phyloP scores from a whole-genome alignment of 2,888 invertebrate species.

The Mesopsocus fuscifrons region DNA sequence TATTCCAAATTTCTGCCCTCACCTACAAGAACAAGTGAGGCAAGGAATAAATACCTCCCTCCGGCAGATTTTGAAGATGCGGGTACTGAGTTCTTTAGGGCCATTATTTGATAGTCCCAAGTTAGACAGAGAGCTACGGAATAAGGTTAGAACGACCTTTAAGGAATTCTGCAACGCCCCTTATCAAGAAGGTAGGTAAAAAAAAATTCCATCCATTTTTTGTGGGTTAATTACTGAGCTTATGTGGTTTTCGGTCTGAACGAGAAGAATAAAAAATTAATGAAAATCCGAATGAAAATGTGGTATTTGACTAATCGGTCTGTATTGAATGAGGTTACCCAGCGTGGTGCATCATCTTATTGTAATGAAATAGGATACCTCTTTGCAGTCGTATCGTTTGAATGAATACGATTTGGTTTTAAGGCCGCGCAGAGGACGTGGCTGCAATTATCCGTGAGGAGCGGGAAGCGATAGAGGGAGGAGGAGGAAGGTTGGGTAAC shows the following conservation, averaged over 20 bases:
- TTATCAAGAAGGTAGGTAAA: constrained; percentile 25
- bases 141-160: constrained; percentile 76
- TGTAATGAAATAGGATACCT: too few species aligned
- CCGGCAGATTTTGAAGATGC: constrained; percentile 73
- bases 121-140: constrained; percentile 62
- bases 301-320: too few species aligned
- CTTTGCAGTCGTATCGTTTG: too few species aligned
- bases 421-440: constrained; percentile 4
- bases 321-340: too few species aligned
- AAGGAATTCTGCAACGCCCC: constrained; percentile 63
- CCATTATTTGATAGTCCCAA: constrained; percentile 78
- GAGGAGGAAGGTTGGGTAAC: constrained; percentile 20
- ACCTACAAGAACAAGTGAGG: constrained; percentile 56
- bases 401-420: too few species aligned
- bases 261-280: too few species aligned
- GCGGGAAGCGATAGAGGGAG: constrained; percentile 14
- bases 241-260: too few species aligned
- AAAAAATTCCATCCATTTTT: background rate
- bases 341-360: too few species aligned
- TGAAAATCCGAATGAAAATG: too few species aligned
- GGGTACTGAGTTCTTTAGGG: constrained; percentile 70
- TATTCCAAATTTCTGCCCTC: constrained; percentile 70
- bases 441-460: constrained; percentile 12
- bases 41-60: constrained; percentile 67
- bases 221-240: background rate